Evolutionary conservation across 2,113 vertebrate genomes (phyloP), one percentile per base, ranked within the genome.

Genomic region (Ardeotis arabs): DNA sequence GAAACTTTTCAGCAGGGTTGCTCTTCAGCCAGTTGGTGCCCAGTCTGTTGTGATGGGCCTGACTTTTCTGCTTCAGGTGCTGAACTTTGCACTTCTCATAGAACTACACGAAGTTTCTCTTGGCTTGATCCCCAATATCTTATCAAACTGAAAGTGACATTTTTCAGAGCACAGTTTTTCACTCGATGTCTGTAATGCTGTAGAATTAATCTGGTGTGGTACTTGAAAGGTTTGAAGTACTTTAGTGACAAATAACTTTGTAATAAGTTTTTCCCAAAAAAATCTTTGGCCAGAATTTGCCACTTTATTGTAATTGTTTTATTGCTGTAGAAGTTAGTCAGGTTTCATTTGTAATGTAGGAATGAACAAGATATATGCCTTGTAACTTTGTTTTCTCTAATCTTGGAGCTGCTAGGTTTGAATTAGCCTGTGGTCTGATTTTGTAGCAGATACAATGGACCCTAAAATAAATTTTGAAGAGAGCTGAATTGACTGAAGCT

Each of bases 1-100:
- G 64, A 10, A 81, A 28, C 7, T 85, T 91, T 66, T 39, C 76
- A 74, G 53, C 53, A 50, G 41, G 3, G 12, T 4, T 77, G 11
- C 29, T 84, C 20, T 68, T 84, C 63, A 69, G 39, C 5, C 22
- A 5, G 7, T 14, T 66, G 22, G 10, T 49, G 78, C 18, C 15
- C 17, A 29, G 55, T n/a, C 53, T 44, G 35, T n/a, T 3, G 0
- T 0, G 0, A 14, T 22, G 10, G 4, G n/a, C 41, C 39, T 0
- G 3, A 47, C 29, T 25, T 80, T 90, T 67, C 64, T 77, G 44
- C 25, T 63, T 80, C 2, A 1, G 8, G 7, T 64, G 33, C 35
- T 84, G 60, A 69, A 69, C 25, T 64, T 59, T 27, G 21, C 33
- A 24, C 10, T 78, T 66, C 53, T n/a, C 4, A 3, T 39, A 50